A percentile compares a stretch with the other conserved stretches of the same genome.
Evolutionary conservation across 1,140 invertebrate genomes (phyloP).

Genomic region (Apis florea): DNA sequence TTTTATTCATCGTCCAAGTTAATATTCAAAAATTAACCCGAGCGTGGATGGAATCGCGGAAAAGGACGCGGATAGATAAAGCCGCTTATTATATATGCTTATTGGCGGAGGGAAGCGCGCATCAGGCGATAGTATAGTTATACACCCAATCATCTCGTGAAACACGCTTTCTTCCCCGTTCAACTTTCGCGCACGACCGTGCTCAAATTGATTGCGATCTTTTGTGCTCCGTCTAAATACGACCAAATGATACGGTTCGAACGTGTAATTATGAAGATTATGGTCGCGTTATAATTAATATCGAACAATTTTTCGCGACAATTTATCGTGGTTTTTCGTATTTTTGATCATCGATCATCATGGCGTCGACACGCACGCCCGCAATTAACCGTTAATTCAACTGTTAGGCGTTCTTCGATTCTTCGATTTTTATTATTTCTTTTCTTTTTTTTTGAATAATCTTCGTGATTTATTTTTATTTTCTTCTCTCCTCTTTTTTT

Average conservation of each 20-base stretch:
- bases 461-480: too few species aligned
- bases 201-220: constrained; percentile 47
- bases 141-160: constrained; percentile 22
- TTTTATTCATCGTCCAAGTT: not conserved
- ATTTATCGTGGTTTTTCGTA: constrained; percentile 45
- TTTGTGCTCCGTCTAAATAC: constrained; percentile 23
- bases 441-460: too few species aligned
- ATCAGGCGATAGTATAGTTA: constrained; percentile 3
- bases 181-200: not conserved
- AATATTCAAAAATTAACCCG: not conserved
- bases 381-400: constrained; percentile 37
- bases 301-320: constrained; percentile 42
- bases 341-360: constrained; percentile 31
- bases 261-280: too few species aligned
- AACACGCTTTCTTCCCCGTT: constrained; percentile 25
- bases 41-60: not conserved
- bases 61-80: constrained; percentile 26
- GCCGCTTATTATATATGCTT: constrained; percentile 9
- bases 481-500: too few species aligned
- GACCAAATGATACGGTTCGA: constrained; percentile 29
- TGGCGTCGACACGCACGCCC: constrained; percentile 20
- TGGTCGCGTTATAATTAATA: too few species aligned
- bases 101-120: not conserved
- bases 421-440: too few species aligned
- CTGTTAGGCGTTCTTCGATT: not conserved